A percentile compares a stretch with the other conserved stretches of the same genome.
phyloP scores from a whole-genome alignment of 2,888 invertebrate genomes.

The Halocaridina rubra region DNA sequence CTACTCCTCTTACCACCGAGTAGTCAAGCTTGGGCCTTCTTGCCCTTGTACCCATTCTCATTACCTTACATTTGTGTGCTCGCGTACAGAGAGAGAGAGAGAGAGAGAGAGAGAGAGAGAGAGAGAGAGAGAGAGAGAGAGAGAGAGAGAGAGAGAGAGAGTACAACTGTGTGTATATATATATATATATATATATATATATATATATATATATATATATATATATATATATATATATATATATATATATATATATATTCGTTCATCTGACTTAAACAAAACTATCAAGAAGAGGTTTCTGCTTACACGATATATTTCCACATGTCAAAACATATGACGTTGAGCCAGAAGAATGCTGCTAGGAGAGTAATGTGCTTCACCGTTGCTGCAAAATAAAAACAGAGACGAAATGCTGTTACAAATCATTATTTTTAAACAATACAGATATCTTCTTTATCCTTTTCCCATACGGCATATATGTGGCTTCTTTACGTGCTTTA shows the following conservation, averaged over 20 bases:
- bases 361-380: constrained; percentile 74
- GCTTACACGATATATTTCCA: constrained; percentile 74
- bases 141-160: background rate
- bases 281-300: too few relatives aligned
- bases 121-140: background rate
- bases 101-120: background rate
- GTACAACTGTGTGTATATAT: background rate
- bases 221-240: background rate
- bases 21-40: too few relatives aligned
- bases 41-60: too few relatives aligned
- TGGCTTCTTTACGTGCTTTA: too few relatives aligned
- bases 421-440: too few relatives aligned
- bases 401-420: too few relatives aligned
- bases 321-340: constrained; percentile 77
- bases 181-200: constrained; percentile 16
- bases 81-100: constrained; percentile 11
- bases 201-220: background rate
- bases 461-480: too few relatives aligned
- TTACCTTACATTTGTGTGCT: too few relatives aligned
- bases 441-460: too few relatives aligned
- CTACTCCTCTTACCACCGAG: too few relatives aligned
- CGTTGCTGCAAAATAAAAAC: background rate
- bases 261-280: too few relatives aligned
- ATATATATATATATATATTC: constrained; percentile 6
- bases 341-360: constrained; percentile 78